Base-by-base conservation (phyloP, 2,797 vertebrate species). In the Miichthys miiuy region DNA sequence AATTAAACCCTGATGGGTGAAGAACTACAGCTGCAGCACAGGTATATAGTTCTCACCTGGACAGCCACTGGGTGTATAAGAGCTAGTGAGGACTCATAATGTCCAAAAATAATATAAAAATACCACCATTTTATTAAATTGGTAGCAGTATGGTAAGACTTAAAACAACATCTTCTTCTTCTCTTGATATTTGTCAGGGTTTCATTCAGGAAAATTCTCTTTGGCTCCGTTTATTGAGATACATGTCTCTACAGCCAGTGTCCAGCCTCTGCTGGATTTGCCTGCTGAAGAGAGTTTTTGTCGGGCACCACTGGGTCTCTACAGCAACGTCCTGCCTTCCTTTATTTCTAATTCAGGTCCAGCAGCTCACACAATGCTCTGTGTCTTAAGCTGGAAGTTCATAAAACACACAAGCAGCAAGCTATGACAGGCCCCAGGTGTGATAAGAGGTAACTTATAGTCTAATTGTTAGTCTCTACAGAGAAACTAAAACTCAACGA, bases 381-480 rank as follows among this genome's bases (percentile, higher is more conserved):
- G 3, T 21, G 14, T 41, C 21, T 48, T 9, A 13, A 23, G 27
- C 62, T 23, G 18, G 1, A 50, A 14, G 41, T 50, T 70, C 10
- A 38, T 12, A 5, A 50, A 76, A 16, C 42, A 46, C 0, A 38
- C 9, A 9, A 30, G n/a, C 5, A 3, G 54, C 84, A 42, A 50
- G 86, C 66, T 30, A 6, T 0, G 50, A 61, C 82, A 80, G 47
- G 89, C 66, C 73, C 72, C 20, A 62, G 25, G 12, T 51, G 41
- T 61, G 71, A 79, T 21, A 2, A 16, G 13, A 72, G 1, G 0
- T 17, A 38, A 57, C 3, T 0, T 16, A 18, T 5, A 0, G 10
- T 55, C 17, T 25, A 0, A 41, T 23, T 18, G 12, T 18, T 3
- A 0, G 3, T 25, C 50, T 57, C 64, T n/a, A 27, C 11, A 12